A percentile compares a stretch with the other conserved stretches of the same genome.
Conservation (phyloP, 2,888 invertebrate genomes). For the Eupithecia subfuscata region DNA sequence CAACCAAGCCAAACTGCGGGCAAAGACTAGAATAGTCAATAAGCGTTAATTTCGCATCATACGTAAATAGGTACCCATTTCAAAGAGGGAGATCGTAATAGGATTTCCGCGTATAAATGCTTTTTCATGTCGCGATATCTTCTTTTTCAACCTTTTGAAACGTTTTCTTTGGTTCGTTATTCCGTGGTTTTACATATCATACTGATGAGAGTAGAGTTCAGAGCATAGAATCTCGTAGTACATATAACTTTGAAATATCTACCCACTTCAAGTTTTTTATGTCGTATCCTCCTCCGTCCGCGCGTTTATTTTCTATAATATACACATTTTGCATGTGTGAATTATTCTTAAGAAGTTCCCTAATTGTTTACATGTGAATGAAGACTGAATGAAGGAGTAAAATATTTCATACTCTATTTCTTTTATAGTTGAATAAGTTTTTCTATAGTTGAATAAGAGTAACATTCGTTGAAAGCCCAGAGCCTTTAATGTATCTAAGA, state of each 20-base stretch:
- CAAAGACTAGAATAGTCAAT: constrained; percentile 27
- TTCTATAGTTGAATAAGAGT: neutral
- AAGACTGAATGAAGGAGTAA: neutral
- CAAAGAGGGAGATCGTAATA: constrained; percentile 49
- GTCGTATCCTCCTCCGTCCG: neutral
- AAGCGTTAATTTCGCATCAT: constrained; percentile 38
- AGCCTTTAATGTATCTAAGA: constrained; percentile 9
- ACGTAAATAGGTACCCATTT: constrained; percentile 36
- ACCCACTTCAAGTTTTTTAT: too few species aligned
- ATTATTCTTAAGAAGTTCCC: neutral
- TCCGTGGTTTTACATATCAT: neutral
- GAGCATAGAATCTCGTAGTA: neutral
- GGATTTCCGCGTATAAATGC: constrained; percentile 44
- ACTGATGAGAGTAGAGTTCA: neutral
- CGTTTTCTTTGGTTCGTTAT: constrained; percentile 13
- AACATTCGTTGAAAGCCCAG: neutral
- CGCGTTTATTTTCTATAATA: neutral
- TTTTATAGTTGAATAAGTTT: too few species aligned
- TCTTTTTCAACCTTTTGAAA: constrained; percentile 43
- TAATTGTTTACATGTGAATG: neutral
- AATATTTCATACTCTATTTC: neutral
- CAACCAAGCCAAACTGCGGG: neutral
- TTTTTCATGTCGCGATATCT: constrained; percentile 45
- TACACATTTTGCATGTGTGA: too few species aligned
- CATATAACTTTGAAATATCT: neutral